Evolutionary conservation across 2,113 vertebrate species (phyloP), one percentile per base, ranked within the genome.

Genomic region (Stictonetta naevosa): DNA sequence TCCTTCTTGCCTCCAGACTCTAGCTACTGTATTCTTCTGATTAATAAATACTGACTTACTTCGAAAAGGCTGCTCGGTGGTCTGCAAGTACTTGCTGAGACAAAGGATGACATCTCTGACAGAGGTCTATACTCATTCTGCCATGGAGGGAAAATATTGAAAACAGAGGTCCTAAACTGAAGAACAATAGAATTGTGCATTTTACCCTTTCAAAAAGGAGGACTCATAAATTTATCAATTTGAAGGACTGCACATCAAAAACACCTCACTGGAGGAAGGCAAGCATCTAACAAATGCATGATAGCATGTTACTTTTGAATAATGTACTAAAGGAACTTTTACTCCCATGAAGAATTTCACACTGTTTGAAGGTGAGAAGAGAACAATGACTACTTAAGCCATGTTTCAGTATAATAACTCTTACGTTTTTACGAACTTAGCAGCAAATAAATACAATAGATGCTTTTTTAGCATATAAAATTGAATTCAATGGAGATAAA

Each of bases 11-110:
- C 53, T 56, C 86, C 59, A 56, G 52, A 84, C 74, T 85, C 42
- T 31, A 92, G 71, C 73, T 90, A 92, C 85, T 88, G 75, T 96
- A 94, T 76, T 90, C 66, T 89, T 82, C 75, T 79, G 62, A 79
- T 83, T 93, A 96, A 94, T 94, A 96, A 79, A 85, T 25, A 90
- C 38, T 88, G 88, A 86, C 62, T 55, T n/a, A 56, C 38, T 96
- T 80, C 76, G 66, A 93, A 96, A 95, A 73, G 63, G 55, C 67
- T 91, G 71, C 85, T 79, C 0, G 2, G 62, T 73, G 66, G 53
- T 72, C 74, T 87, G 85, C 53, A 91, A 96, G 81, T 67, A 85
- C 69, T 89, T 56, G 16, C 69, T 33, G 53, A 95, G 77, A 93
- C 58, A 91, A 89, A 59, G 66, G 66, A 89, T 91, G 69, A 93